phyloP scores from a whole-genome alignment of 64 coral and sea anemone species.

The Dendrophyllia cribrosa region DNA sequence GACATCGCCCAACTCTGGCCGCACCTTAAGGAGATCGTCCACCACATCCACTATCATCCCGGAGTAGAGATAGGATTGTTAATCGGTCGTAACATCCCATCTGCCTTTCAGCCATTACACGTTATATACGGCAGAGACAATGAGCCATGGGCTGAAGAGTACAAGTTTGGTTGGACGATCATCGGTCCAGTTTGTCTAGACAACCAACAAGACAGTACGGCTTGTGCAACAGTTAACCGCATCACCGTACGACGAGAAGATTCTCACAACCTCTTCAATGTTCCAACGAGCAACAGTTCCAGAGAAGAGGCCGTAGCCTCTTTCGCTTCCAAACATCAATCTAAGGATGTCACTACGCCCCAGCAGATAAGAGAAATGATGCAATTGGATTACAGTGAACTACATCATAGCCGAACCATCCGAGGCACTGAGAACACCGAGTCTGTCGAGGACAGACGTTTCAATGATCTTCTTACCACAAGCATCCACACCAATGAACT shows the following conservation, averaged over 20 bases:
- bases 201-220: background rate
- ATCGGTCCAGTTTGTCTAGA: constrained; percentile 49
- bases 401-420: constrained; percentile 17
- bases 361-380: too few relatives aligned
- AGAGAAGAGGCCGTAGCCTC: too few relatives aligned
- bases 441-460: too few relatives aligned
- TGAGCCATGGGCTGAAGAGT: constrained; percentile 51
- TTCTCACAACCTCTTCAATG: constrained; percentile 2
- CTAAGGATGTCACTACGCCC: too few relatives aligned
- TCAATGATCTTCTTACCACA: background rate
- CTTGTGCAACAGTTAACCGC: background rate
- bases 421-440: too few relatives aligned
- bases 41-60: background rate
- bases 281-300: too few relatives aligned
- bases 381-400: constrained; percentile 6
- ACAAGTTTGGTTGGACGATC: constrained; percentile 62
- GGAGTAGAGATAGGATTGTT: constrained; percentile 48
- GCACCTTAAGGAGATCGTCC: too few relatives aligned
- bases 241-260: background rate
- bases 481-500: constrained; percentile 20
- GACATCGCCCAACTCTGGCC: too few relatives aligned
- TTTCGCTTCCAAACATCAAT: too few relatives aligned
- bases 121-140: constrained; percentile 20
- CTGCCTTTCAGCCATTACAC: constrained; percentile 46
- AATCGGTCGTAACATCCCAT: constrained; percentile 42